Evolutionary conservation across 2,888 invertebrate genomes (phyloP).

Genomic region (Hedya salicella): DNA sequence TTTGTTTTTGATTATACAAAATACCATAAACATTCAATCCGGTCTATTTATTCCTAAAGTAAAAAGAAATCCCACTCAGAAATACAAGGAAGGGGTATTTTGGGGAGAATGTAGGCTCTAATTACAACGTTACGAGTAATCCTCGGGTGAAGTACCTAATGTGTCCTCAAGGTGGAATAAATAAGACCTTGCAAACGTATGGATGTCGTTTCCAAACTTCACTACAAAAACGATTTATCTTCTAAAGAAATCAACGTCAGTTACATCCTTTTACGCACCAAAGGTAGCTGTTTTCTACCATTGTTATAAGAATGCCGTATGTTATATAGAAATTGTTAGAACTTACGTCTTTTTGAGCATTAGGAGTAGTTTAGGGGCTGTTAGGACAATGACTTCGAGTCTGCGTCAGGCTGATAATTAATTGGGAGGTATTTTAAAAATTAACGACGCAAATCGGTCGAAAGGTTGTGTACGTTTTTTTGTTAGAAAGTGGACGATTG

Average conservation of each 20-base stretch:
- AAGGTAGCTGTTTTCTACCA: conserved; percentile 6
- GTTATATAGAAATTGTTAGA: too few relatives aligned
- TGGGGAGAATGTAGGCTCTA: conserved; percentile 8
- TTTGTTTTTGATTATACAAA: too few relatives aligned
- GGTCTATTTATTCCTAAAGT: neutral
- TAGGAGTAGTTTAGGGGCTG: neutral
- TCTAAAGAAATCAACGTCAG: neutral
- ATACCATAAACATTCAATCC: too few relatives aligned
- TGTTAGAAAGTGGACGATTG: neutral
- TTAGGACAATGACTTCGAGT: conserved; percentile 5
- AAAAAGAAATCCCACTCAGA: neutral
- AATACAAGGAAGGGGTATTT: neutral
- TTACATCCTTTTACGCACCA: neutral
- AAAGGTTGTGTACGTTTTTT: neutral
- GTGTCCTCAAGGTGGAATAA: conserved; percentile 38
- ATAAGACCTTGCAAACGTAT: conserved; percentile 25
- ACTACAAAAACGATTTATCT: conserved; percentile 1
- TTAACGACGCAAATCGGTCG: neutral
- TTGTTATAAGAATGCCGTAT: neutral
- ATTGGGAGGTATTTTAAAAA: conserved; percentile 4
- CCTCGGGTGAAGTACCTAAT: conserved; percentile 32
- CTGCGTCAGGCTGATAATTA: conserved; percentile 8
- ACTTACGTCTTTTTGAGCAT: neutral
- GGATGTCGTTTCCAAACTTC: conserved; percentile 12
- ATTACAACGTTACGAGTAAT: conserved; percentile 20